These are phyloP conservation scores for Drosophila willistoni DNA, from an alignment of 1,140 invertebrate genomes.

Conservation along the genomic window DNA sequence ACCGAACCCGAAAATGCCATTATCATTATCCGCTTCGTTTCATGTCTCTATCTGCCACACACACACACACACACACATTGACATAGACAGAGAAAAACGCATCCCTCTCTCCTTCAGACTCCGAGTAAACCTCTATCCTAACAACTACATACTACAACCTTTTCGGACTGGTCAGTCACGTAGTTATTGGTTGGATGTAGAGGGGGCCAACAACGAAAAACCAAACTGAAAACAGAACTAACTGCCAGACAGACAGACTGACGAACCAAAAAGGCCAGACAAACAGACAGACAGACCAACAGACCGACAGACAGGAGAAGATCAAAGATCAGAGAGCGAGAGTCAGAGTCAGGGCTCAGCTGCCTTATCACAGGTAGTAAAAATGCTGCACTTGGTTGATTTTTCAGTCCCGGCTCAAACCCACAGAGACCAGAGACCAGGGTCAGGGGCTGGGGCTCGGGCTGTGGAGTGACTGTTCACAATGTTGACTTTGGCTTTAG, in stretches of 20 bases:
- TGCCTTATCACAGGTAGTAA: slow-evolving; percentile 59
- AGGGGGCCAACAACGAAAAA: slow-evolving; percentile 24
- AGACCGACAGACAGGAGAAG: not conserved
- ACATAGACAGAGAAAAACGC: slow-evolving; percentile 30
- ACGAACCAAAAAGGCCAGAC: slow-evolving; percentile 12
- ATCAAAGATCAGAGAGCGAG: slow-evolving; percentile 49
- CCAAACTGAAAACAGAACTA: slow-evolving; percentile 15
- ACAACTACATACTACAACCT: not conserved
- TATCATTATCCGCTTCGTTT: slow-evolving; percentile 65
- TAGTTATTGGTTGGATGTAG: slow-evolving; percentile 13
- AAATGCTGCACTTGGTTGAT: slow-evolving; percentile 59
- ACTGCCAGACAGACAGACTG: not conserved
- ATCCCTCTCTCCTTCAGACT: slow-evolving; percentile 35
- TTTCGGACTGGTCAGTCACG: slow-evolving; percentile 40
- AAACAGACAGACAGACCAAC: slow-evolving; percentile 11
- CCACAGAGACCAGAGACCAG: slow-evolving; percentile 6
- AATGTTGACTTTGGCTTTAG: slow-evolving; percentile 21
- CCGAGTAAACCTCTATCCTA: not conserved
- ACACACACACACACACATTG: slow-evolving; percentile 32
- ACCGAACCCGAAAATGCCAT: slow-evolving; percentile 48
- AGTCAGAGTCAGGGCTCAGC: slow-evolving; percentile 14
- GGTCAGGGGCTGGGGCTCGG: slow-evolving; percentile 1
- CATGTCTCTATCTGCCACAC: slow-evolving; percentile 58
- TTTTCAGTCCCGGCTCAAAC: slow-evolving; percentile 6
- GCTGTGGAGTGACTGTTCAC: slow-evolving; percentile 13